These are phyloP conservation scores for Heterochromis multidens DNA, from an alignment of 2,113 vertebrate genomes.

Conservation along the genomic window DNA sequence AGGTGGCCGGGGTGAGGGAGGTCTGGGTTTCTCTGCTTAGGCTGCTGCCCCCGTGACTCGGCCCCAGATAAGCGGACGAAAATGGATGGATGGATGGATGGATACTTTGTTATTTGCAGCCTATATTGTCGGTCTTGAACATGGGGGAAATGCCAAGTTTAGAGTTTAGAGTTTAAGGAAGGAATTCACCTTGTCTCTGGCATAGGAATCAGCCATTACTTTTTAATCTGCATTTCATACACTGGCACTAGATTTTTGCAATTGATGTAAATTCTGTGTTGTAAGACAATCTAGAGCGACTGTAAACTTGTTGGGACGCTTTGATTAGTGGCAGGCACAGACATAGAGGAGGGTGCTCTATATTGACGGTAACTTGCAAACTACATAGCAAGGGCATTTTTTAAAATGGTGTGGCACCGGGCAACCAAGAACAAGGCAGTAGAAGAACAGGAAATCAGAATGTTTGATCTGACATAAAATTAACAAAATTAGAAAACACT, in stretches of 20 bases:
- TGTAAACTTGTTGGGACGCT: not conserved
- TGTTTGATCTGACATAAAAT: not conserved
- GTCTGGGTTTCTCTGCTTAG: too few relatives aligned
- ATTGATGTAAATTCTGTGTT: not conserved
- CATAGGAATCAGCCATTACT: not conserved
- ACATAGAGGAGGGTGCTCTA: not conserved
- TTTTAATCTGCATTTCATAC: not conserved
- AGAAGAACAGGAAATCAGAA: not conserved
- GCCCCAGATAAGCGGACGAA: too few relatives aligned
- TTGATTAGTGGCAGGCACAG: not conserved
- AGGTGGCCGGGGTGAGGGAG: too few relatives aligned
- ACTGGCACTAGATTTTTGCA: not conserved
- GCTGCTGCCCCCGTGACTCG: too few relatives aligned
- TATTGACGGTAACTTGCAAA: not conserved
- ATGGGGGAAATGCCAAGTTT: too few relatives aligned
- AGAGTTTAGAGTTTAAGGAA: too few relatives aligned
- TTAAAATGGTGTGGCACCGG: not conserved
- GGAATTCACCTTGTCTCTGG: too few relatives aligned
- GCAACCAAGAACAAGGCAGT: not conserved
- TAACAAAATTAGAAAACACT: not conserved
- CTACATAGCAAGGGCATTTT: not conserved
- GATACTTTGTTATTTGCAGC: too few relatives aligned
- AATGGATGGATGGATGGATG: too few relatives aligned
- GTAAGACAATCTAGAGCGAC: not conserved
- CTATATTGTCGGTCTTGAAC: too few relatives aligned